Conservation (phyloP, 1,140 invertebrate genomes). For the Drosophila serrata region DNA sequence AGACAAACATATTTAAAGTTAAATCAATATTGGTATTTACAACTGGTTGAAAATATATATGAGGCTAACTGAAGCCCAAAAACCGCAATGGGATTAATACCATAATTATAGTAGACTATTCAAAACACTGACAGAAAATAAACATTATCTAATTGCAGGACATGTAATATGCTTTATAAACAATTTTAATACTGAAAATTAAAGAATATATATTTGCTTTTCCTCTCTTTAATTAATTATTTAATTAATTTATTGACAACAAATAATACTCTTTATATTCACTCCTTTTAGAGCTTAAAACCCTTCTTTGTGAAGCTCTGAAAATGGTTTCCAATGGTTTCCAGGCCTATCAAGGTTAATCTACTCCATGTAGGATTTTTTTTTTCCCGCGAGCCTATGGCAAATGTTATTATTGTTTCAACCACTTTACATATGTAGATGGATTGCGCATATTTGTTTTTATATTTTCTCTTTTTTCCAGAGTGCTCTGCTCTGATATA, state of each 20-base stretch:
- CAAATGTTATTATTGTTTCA: constrained; percentile 41
- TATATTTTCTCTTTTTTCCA: not conserved
- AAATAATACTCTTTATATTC: not conserved
- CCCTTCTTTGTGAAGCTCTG: not conserved
- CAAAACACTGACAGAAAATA: constrained; percentile 6
- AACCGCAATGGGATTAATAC: constrained; percentile 23
- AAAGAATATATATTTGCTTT: too few species aligned
- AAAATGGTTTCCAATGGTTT: not conserved
- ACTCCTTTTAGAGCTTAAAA: not conserved
- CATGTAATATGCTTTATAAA: too few species aligned
- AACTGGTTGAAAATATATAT: constrained; percentile 5
- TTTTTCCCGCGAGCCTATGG: constrained; percentile 9
- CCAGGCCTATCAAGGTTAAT: constrained; percentile 31
- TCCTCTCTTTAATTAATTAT: not conserved
- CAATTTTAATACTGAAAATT: too few species aligned
- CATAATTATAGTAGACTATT: constrained; percentile 14
- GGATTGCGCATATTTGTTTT: constrained; percentile 14
- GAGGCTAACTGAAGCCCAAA: too few species aligned
- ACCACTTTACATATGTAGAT: constrained; percentile 44
- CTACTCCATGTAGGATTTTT: constrained; percentile 3
- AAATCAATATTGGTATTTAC: constrained; percentile 32
- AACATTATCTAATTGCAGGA: too few species aligned
- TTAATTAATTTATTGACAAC: not conserved
- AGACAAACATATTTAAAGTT: constrained; percentile 40
- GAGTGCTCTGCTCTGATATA: constrained; percentile 56